Conservation (phyloP, 2,113 vertebrate species). For the Columba livia region DNA sequence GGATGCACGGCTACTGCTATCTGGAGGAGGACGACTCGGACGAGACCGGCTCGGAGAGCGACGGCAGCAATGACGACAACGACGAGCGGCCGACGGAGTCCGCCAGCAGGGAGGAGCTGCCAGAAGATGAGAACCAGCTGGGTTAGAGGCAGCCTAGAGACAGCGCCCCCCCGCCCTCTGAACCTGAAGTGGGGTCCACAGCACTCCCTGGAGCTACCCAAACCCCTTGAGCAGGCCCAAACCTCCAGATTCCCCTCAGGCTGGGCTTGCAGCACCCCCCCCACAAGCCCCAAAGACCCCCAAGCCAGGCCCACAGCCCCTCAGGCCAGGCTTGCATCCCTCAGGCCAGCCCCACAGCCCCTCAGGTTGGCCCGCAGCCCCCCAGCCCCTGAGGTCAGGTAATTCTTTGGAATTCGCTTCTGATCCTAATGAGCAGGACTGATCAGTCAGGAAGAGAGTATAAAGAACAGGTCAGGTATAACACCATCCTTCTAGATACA, state of each 20-base stretch:
- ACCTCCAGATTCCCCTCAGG: not conserved
- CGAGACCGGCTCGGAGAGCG: slow-evolving; percentile 78
- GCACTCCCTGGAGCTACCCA: not conserved
- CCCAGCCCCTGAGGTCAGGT: too few relatives aligned
- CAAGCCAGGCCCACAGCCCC: too few relatives aligned
- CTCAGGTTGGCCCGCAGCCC: too few relatives aligned
- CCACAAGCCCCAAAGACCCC: not conserved
- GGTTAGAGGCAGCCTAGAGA: not conserved
- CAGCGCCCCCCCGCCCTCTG: not conserved
- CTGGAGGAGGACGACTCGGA: slow-evolving; percentile 92
- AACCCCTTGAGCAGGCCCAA: rapidly evolving
- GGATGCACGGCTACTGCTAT: slow-evolving; percentile 89
- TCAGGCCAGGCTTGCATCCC: not conserved
- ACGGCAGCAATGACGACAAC: not conserved
- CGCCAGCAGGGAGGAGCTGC: not conserved
- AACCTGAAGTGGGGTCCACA: not conserved
- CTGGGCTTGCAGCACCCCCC: not conserved
- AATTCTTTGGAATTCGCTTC: too few relatives aligned
- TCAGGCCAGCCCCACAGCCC: not conserved
- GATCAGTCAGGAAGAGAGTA: not conserved
- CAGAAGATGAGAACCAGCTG: not conserved
- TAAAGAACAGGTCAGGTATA: not conserved
- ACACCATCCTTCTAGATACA: not conserved
- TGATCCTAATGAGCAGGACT: too few relatives aligned
- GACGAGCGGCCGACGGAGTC: not conserved